Percentiles rank a stretch among this genome's conserved stretches.
phyloP scores from a whole-genome alignment of 1,140 invertebrate genomes.

The Zaprionus davidi region DNA sequence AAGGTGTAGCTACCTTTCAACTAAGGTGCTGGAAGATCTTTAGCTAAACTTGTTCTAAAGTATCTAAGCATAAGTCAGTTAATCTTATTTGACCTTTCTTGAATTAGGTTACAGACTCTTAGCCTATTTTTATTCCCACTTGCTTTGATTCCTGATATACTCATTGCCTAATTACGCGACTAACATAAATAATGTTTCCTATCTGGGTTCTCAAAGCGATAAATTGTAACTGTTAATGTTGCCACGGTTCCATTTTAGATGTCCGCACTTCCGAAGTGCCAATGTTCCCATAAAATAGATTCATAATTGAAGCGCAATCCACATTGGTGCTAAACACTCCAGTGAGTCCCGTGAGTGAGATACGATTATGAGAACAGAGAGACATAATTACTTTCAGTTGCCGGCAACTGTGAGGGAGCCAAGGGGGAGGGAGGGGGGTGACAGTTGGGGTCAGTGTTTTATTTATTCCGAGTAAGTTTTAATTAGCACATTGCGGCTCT shows the following conservation, averaged over 20 bases:
- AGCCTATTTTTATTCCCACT: no score
- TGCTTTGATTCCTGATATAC: not conserved
- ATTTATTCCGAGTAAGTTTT: constrained; percentile 61
- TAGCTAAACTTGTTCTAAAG: no score
- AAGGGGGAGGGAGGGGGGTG: not conserved
- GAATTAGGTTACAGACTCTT: no score
- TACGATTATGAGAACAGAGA: constrained; percentile 7
- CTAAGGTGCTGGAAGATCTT: not conserved
- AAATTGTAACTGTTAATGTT: not conserved
- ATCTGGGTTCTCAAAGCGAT: not conserved
- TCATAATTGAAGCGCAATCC: constrained; percentile 41
- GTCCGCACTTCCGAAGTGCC: not conserved
- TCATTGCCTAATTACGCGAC: not conserved
- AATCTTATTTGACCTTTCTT: no score
- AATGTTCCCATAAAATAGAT: constrained; percentile 11
- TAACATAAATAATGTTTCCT: not conserved
- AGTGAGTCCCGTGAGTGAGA: not conserved
- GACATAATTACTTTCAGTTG: constrained; percentile 1
- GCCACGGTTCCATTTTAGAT: not conserved
- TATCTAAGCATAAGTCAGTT: no score
- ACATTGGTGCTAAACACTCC: constrained; percentile 45
- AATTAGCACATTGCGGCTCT: constrained; percentile 78
- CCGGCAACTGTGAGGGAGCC: not conserved
- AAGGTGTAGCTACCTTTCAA: not conserved
- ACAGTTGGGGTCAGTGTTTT: constrained; percentile 50